A percentile compares a stretch with the other conserved stretches of the same genome.
Evolutionary conservation across 2,888 invertebrate genomes (phyloP).

Genomic region (Hofmannophila pseudospretella): DNA sequence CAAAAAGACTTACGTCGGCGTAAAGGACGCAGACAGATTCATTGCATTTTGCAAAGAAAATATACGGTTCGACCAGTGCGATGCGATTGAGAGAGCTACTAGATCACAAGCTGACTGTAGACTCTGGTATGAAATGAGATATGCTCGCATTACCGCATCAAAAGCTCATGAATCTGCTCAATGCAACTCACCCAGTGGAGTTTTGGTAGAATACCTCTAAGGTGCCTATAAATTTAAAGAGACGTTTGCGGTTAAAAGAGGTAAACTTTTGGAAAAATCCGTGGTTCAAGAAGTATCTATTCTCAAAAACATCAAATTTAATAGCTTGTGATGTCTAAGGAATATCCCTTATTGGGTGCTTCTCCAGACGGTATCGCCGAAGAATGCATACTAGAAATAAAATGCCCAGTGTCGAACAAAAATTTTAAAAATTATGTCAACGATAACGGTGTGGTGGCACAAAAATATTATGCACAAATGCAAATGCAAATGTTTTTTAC

Average conservation of each 20-base stretch:
- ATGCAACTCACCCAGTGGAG: conserved; percentile 9
- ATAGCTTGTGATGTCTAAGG: too few species aligned
- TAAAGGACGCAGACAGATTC: conserved; percentile 5
- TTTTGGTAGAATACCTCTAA: conserved; percentile 3
- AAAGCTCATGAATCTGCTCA: conserved; percentile 13
- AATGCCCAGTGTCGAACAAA: conserved; percentile 11
- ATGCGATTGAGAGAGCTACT: conserved; percentile 6
- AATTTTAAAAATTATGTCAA: conserved; percentile 7
- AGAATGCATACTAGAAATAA: conserved; percentile 12
- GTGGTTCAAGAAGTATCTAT: conserved; percentile 5
- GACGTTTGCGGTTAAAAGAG: conserved; percentile 9
- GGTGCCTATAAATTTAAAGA: conserved; percentile 11
- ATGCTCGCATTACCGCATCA: conserved; percentile 20
- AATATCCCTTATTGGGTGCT: conserved; percentile 10
- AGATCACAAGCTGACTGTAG: conserved; percentile 1
- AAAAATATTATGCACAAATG: conserved; percentile 14
- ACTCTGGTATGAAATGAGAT: conserved; percentile 19
- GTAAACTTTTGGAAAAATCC: conserved; percentile 7
- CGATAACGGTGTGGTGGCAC: conserved; percentile 5
- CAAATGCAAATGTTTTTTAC: conserved; percentile 17
- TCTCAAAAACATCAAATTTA: conserved; percentile 7
- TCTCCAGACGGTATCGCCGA: conserved; percentile 12
- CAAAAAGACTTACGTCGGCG: too few species aligned
- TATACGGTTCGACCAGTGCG: conserved; percentile 4
- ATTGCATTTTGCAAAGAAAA: conserved; percentile 2